Percentiles rank a stretch among this genome's conserved stretches.
Evolutionary conservation across 2,113 vertebrate species (phyloP).

Genomic region (Pangasianodon hypophthalmus): DNA sequence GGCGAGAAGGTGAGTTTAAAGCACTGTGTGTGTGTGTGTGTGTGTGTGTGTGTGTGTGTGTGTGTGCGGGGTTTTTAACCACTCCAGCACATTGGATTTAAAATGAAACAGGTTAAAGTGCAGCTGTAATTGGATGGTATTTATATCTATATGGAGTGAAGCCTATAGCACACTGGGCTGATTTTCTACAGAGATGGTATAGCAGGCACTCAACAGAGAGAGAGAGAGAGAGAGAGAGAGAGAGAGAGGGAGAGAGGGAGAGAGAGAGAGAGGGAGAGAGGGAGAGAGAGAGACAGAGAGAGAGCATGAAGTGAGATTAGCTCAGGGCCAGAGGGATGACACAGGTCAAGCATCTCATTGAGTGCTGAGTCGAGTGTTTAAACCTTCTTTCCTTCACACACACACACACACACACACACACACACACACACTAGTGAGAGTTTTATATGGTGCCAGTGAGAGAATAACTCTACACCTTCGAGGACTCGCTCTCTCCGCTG

Average conservation of each 20-base stretch:
- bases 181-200: not conserved
- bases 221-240: constrained; percentile 13
- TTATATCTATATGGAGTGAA: constrained; percentile 11
- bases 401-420: not conserved
- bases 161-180: not conserved
- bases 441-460: not conserved
- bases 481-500: not conserved
- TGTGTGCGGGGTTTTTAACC: not conserved
- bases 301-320: constrained; percentile 11
- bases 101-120: constrained; percentile 8
- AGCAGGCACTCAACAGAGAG: not conserved
- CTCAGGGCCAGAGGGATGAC: constrained; percentile 28
- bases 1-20: constrained; percentile 14
- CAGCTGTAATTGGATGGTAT: not conserved
- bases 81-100: not conserved
- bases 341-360: constrained; percentile 5
- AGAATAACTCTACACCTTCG: not conserved
- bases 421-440: not conserved
- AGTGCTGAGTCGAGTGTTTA: constrained; percentile 8
- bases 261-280: constrained; percentile 1
- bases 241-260: not conserved
- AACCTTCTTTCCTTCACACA: not conserved
- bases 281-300: not conserved
- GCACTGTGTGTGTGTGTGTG: not conserved
- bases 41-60: not conserved